Base-by-base conservation (phyloP, 2,888 invertebrate genomes). In the Synanthedon formicaeformis region DNA sequence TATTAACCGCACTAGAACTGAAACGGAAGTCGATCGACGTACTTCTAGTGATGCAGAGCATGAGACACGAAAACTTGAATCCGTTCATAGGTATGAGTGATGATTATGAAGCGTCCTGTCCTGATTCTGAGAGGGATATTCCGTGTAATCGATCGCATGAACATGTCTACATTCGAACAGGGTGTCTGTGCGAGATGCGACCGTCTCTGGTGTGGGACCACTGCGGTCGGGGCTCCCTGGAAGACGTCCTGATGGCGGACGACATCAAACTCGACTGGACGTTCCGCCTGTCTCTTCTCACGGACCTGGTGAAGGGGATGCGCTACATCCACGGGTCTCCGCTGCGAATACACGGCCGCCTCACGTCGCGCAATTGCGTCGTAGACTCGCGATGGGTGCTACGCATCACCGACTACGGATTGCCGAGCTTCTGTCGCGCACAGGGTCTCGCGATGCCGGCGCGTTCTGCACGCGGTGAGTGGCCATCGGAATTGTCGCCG, bases 301-400 rank as follows among this genome's bases (percentile, higher is more conserved):
- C 97, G 10, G 98, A 98, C 86, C 89, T 98, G 57, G 96, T 97
- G 63, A 90, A 95, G 92, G 98, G 97, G 50, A 94, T 97, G 93
- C 92, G 94, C 66, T 96, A 96, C 78, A 85, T 98, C 53, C 98
- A 98, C 82, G 90, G 92, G 49, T 93, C 94, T 18, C 91, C 95
- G 13, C 89, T 96, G 64, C 91, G 94, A 63, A 91, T 92, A 58
- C 97, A 98, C 81, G 97, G 97, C 41, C 92, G 92, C 63, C 89
- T 98, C 53, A 92, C 94, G 4, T 97, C 97, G 50, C 90, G 96
- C 57, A 96, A 96, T 85, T 97, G 97, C 84, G 94, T 96, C 50
- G 96, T 98, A 56, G 98, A 98, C 82, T 94, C 96, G 54, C 91
- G 98, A 61, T 98, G 97, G 97, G 96, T 97, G 55, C 90, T 98